phyloP scores from a whole-genome alignment of 2,888 invertebrate species.

The Conchocele bisecta region DNA sequence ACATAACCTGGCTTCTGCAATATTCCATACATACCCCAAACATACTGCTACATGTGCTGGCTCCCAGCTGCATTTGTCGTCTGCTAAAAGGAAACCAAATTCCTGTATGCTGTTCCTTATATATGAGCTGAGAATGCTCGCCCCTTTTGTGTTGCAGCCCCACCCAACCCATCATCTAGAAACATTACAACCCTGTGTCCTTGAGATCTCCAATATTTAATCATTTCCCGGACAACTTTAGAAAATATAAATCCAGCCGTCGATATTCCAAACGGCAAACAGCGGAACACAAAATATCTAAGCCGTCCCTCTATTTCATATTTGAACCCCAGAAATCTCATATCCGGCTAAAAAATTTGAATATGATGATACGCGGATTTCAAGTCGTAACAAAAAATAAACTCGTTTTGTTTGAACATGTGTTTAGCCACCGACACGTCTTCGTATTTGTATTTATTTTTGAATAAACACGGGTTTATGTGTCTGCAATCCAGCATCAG shows the following conservation, averaged over 20 bases:
- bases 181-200: constrained; percentile 20
- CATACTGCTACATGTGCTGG: constrained; percentile 21
- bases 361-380: constrained; percentile 39
- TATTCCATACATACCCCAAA: constrained; percentile 31
- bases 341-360: constrained; percentile 9
- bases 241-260: constrained; percentile 30
- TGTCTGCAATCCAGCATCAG: constrained; percentile 27
- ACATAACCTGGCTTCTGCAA: constrained; percentile 8
- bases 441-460: constrained; percentile 35
- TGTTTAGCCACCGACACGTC: constrained; percentile 12
- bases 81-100: constrained; percentile 20
- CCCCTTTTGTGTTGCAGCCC: neutral
- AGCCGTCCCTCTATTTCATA: too few relatives aligned
- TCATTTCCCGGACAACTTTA: neutral
- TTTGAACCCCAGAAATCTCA: constrained; percentile 19
- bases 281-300: constrained; percentile 23
- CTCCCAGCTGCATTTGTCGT: constrained; percentile 24
- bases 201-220: constrained; percentile 3
- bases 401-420: constrained; percentile 22
- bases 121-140: neutral
- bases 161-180: constrained; percentile 33
- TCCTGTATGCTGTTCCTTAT: neutral
- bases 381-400: constrained; percentile 25
- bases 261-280: constrained; percentile 22
- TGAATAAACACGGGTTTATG: constrained; percentile 24